Evolutionary conservation across 2,113 vertebrate species (phyloP).

Genomic region (Zosterops borbonicus): DNA sequence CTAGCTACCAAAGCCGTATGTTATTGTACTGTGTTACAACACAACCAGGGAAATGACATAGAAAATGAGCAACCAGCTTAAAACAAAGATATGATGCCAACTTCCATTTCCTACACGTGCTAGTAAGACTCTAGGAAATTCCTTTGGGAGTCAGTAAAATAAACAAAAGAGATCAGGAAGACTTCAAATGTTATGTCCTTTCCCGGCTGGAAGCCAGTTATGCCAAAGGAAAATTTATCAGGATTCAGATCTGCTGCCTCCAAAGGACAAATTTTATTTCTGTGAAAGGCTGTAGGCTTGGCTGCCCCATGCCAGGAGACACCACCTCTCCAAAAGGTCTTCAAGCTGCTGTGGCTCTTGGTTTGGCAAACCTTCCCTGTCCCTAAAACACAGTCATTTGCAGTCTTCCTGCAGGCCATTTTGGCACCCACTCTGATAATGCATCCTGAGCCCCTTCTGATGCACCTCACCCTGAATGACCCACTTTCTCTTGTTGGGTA

Average conservation of each 20-base stretch:
- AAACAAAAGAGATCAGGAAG: neutral
- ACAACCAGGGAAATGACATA: accelerated
- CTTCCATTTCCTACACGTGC: neutral
- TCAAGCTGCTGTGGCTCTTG: neutral
- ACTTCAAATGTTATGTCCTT: neutral
- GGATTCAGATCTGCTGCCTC: neutral
- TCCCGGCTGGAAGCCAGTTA: neutral
- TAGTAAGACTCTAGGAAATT: neutral
- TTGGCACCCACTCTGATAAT: neutral
- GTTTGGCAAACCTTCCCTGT: neutral
- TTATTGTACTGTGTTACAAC: neutral
- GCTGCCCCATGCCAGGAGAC: neutral
- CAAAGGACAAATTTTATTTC: neutral
- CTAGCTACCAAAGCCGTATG: neutral
- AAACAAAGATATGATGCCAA: neutral
- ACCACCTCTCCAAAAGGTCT: neutral
- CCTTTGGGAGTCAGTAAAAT: neutral
- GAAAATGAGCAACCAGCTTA: neutral
- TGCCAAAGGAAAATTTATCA: neutral
- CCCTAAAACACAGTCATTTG: neutral
- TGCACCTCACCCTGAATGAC: neutral
- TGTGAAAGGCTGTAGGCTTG: neutral
- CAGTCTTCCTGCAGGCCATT: neutral
- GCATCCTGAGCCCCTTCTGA: neutral
- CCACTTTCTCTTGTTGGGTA: neutral